A percentile compares a stretch with the other conserved stretches of the same genome.
Conservation (phyloP, 2,888 invertebrate species). For the Uloborus plumipes region DNA sequence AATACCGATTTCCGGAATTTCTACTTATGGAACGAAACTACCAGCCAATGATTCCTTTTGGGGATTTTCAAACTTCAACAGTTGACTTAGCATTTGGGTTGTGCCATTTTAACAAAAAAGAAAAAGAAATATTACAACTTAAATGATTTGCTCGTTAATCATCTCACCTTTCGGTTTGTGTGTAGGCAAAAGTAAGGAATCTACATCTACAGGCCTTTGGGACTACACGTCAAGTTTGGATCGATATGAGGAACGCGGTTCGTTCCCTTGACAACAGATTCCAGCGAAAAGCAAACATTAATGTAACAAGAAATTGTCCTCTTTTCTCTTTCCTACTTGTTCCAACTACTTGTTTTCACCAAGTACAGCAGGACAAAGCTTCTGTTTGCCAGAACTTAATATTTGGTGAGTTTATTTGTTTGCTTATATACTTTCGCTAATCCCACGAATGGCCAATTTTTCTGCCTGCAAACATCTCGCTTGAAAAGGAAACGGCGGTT, state of each 20-base stretch:
- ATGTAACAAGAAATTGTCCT: slow-evolving; percentile 52
- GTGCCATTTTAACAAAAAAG: too few species aligned
- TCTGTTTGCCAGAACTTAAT: slow-evolving; percentile 38
- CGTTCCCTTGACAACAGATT: slow-evolving; percentile 57
- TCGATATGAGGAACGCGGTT: slow-evolving; percentile 56
- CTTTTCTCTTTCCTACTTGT: slow-evolving; percentile 53
- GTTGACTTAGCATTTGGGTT: too few species aligned
- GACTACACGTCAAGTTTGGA: slow-evolving; percentile 51
- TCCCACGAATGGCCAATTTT: too few species aligned
- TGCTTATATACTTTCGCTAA: slow-evolving; percentile 23
- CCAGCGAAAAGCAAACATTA: slow-evolving; percentile 63
- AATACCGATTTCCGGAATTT: too few species aligned
- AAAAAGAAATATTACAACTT: slow-evolving; percentile 14
- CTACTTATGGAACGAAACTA: too few species aligned
- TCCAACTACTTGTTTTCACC: slow-evolving; percentile 47
- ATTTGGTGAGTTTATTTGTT: slow-evolving; percentile 38
- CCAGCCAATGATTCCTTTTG: too few species aligned
- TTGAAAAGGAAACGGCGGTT: too few species aligned
- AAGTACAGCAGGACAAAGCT: slow-evolving; percentile 47
- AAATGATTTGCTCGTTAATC: slow-evolving; percentile 43
- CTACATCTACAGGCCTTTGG: slow-evolving; percentile 39
- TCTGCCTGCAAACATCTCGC: too few species aligned
- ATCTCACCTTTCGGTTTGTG: slow-evolving; percentile 36
- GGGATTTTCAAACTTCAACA: too few species aligned
- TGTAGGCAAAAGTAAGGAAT: slow-evolving; percentile 52